phyloP scores from a whole-genome alignment of 2,888 invertebrate species.

The Pyrochroa serraticornis region DNA sequence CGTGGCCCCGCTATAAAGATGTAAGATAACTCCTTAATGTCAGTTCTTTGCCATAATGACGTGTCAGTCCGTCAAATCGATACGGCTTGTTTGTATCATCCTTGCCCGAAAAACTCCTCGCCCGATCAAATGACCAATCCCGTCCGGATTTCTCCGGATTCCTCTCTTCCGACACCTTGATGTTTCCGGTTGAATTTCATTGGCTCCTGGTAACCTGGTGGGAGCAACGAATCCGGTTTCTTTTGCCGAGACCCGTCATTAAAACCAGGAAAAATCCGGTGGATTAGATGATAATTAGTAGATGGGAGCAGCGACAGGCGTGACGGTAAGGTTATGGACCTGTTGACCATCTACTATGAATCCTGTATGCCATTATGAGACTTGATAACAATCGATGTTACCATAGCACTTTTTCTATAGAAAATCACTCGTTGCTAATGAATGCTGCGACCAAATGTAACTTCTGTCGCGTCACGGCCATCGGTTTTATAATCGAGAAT shows the following conservation, averaged over 20 bases:
- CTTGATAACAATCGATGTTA: slow-evolving; percentile 39
- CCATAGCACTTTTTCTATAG: slow-evolving; percentile 30
- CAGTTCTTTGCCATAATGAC: slow-evolving; percentile 18
- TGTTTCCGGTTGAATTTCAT: slow-evolving; percentile 46
- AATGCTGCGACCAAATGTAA: slow-evolving; percentile 15
- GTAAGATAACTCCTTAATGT: slow-evolving; percentile 30
- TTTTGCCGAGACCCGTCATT: slow-evolving; percentile 26
- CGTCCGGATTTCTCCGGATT: slow-evolving; percentile 15
- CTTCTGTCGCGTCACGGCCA: too few relatives aligned
- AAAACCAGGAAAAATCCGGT: neutral
- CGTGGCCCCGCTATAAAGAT: slow-evolving; percentile 36
- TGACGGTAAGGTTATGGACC: slow-evolving; percentile 47
- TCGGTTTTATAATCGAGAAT: too few relatives aligned
- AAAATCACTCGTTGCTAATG: slow-evolving; percentile 23
- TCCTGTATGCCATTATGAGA: slow-evolving; percentile 44
- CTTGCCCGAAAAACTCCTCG: slow-evolving; percentile 8
- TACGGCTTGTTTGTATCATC: slow-evolving; percentile 17
- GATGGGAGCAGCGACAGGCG: slow-evolving; percentile 31
- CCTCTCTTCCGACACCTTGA: slow-evolving; percentile 38
- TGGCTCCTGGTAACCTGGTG: slow-evolving; percentile 32
- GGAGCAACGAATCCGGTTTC: neutral
- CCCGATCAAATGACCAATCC: slow-evolving; percentile 2
- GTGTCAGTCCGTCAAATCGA: slow-evolving; percentile 11
- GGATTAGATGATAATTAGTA: slow-evolving; percentile 29
- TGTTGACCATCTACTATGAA: slow-evolving; percentile 48